Conservation (phyloP, 2,797 vertebrate genomes). For the Characodon lateralis region DNA sequence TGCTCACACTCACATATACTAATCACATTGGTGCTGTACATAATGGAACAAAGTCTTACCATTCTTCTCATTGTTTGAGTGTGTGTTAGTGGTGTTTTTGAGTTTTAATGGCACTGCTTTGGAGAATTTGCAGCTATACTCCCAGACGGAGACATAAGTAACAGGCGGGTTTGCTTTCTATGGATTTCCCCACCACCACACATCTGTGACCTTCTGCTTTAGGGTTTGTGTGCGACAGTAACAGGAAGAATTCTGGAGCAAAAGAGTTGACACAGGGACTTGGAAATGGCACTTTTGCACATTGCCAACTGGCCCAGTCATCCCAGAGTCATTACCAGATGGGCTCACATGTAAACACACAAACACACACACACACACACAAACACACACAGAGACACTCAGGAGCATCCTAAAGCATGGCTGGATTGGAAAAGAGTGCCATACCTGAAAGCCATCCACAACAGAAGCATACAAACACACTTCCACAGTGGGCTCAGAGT, state of each 20-base stretch:
- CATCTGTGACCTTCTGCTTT: slow-evolving; percentile 32
- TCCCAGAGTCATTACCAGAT: slow-evolving; percentile 70
- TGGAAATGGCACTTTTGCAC: slow-evolving; percentile 55
- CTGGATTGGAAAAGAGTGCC: slow-evolving; percentile 27
- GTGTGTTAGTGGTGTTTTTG: slow-evolving; percentile 38
- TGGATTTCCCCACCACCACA: slow-evolving; percentile 38
- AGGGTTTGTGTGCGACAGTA: slow-evolving; percentile 21
- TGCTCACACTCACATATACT: neutral
- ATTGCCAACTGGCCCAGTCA: slow-evolving; percentile 69
- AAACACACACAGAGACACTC: slow-evolving; percentile 23
- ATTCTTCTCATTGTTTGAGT: slow-evolving; percentile 26
- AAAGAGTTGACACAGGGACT: slow-evolving; percentile 58
- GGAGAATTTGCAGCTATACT: slow-evolving; percentile 30
- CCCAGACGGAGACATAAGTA: slow-evolving; percentile 23
- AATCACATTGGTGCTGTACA: neutral
- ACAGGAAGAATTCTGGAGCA: slow-evolving; percentile 6
- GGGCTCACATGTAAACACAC: slow-evolving; percentile 49
- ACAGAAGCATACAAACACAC: slow-evolving; percentile 25
- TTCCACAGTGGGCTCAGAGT: slow-evolving; percentile 14
- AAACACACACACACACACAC: slow-evolving; percentile 13
- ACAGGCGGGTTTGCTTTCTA: slow-evolving; percentile 28
- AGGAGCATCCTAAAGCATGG: slow-evolving; percentile 21
- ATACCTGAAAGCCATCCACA: slow-evolving; percentile 52
- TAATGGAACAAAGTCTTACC: slow-evolving; percentile 3
- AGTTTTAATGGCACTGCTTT: slow-evolving; percentile 28